Conservation (phyloP, 2,888 invertebrate species). For the Agonopterix alstromeriana region DNA sequence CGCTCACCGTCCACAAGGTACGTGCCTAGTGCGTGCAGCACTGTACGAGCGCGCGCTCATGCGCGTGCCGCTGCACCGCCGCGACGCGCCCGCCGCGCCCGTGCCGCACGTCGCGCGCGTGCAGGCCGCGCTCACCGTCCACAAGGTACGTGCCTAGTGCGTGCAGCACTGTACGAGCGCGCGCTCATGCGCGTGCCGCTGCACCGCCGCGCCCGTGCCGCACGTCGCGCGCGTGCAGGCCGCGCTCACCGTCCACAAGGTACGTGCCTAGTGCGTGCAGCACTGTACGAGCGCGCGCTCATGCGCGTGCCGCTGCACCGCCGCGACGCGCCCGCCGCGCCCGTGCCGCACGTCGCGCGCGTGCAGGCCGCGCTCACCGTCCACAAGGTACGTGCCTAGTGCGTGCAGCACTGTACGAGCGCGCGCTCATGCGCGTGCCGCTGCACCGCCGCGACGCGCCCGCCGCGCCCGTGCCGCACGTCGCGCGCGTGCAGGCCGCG, state of each 20-base stretch:
- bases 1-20: constrained; percentile 76
- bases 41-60: constrained; percentile 79
- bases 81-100: constrained; percentile 67
- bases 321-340: constrained; percentile 66
- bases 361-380: constrained; percentile 58
- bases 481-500: constrained; percentile 64
- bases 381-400: too few relatives aligned
- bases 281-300: constrained; percentile 79
- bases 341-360: constrained; percentile 52
- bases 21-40: constrained; percentile 71
- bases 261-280: constrained; percentile 60
- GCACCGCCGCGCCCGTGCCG: constrained; percentile 58
- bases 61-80: constrained; percentile 71
- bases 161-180: constrained; percentile 80
- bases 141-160: constrained; percentile 18
- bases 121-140: constrained; percentile 50
- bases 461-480: constrained; percentile 63
- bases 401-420: constrained; percentile 80
- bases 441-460: constrained; percentile 63
- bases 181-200: constrained; percentile 78
- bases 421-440: constrained; percentile 78
- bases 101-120: constrained; percentile 57
- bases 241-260: constrained; percentile 27
- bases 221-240: constrained; percentile 67
- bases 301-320: constrained; percentile 75